Evolutionary conservation across 1,140 invertebrate species (phyloP), one percentile per base, ranked within the genome.

Genomic region (Aphaenogaster floridana): DNA sequence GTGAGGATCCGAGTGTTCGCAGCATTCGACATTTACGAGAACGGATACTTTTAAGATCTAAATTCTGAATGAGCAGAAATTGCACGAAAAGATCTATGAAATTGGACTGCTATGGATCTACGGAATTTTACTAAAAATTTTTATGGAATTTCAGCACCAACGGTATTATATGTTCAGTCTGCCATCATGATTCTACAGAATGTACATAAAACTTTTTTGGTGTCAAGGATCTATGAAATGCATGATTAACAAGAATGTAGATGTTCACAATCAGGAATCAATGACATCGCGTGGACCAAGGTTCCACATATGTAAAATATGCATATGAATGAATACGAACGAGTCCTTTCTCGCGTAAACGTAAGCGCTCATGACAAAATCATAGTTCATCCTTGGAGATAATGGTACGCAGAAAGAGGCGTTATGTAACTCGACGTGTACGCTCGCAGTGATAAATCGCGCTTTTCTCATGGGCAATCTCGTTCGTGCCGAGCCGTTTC

Each of bases 311-410:
- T 54, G 9, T 36, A 61, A 59, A 69, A 3, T 52, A 11, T 34
- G 3, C 54, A 54, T 17, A 13, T 83, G 80, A 83, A 61, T 74
- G 68, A 83, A 74, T 21, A 57, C n/a, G n/a, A 68, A 11, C 64
- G 21, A 81, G 21, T 74, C 17, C 42, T 83, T 83, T 83, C 68
- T 83, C 68, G 68, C 28, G 11, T 59, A 42, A 76, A 17, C 9
- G 52, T 72, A 57, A 45, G 28, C 79, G 79, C 28, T 50, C 42
- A 3, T 42, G 36, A 42, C 13, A 28, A 72, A 72, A 83, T 83
- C 42, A n/a, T 50, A 74, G 52, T 83, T 74, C 13, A 74, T 83
- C 68, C 68, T 83, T 74, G 52, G 28, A 74, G 54, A 74, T 83
- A 74, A 72, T 74, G n/a, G 42, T 42, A 54, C 17, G 42, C 17